Conservation (phyloP, 2,797 vertebrate species). For the Hapalemur alaotrensis region DNA sequence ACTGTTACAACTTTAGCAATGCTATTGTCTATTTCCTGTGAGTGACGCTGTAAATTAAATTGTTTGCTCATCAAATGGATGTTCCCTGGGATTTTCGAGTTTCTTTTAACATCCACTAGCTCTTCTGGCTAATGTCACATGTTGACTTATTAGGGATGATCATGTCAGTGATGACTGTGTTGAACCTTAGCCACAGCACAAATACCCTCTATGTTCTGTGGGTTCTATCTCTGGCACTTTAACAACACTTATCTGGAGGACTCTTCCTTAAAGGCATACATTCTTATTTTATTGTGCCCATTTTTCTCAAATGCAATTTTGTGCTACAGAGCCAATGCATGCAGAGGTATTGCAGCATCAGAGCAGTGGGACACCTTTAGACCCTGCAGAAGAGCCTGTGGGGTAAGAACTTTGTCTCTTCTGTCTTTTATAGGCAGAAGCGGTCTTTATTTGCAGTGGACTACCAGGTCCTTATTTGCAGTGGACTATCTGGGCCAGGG, state of each 20-base stretch:
- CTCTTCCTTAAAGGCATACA: conserved; percentile 1
- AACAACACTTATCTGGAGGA: background rate
- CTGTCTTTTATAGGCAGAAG: background rate
- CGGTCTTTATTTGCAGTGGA: background rate
- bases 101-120: conserved; percentile 24
- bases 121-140: conserved; percentile 3
- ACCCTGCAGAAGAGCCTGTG: background rate
- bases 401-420: background rate
- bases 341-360: background rate
- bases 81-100: conserved; percentile 36
- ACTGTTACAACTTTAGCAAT: conserved; percentile 28
- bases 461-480: background rate
- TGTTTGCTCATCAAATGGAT: conserved; percentile 30
- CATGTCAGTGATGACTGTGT: background rate
- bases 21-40: background rate
- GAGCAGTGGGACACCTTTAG: background rate
- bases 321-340: background rate
- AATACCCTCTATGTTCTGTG: conserved; percentile 22
- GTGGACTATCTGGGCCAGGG: background rate
- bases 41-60: conserved; percentile 54
- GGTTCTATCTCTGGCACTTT: background rate
- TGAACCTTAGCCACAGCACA: background rate
- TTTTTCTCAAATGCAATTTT: conserved; percentile 55
- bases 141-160: conserved; percentile 35
- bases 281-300: conserved; percentile 56